Conservation (phyloP, 2,113 vertebrate species). For the Ailurus styani region DNA sequence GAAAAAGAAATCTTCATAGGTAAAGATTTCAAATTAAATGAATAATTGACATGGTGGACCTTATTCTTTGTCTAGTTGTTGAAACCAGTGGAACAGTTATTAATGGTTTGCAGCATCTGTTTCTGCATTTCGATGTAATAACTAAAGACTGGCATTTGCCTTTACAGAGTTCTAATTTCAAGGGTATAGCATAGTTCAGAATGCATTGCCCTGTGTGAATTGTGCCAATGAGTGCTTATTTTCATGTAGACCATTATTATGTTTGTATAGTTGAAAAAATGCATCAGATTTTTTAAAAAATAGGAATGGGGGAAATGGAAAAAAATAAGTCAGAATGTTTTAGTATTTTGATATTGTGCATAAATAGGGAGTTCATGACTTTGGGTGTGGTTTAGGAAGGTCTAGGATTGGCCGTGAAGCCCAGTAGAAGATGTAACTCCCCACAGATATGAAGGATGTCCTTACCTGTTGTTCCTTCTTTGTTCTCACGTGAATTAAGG, state of each 20-base stretch:
- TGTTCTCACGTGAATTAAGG: neutral
- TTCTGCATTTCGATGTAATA: neutral
- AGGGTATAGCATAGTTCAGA: neutral
- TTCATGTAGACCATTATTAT: neutral
- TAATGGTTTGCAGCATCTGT: neutral
- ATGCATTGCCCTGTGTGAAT: neutral
- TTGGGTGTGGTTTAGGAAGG: neutral
- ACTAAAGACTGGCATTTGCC: neutral
- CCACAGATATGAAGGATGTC: fast-evolving
- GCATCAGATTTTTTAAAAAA: neutral
- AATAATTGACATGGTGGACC: neutral
- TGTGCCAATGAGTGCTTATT: neutral
- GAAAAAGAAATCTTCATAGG: neutral
- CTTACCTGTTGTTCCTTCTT: neutral
- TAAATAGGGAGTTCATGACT: neutral
- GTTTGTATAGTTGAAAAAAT: neutral
- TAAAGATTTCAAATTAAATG: neutral
- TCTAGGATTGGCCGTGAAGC: neutral
- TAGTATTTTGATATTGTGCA: neutral
- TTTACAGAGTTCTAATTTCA: neutral
- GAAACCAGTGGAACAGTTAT: neutral
- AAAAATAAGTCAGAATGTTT: neutral
- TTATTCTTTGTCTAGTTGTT: neutral
- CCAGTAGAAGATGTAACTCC: neutral
- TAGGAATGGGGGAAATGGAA: neutral